Evolutionary conservation across 2,113 vertebrate species (phyloP), one percentile per base, ranked within the genome.

Genomic region (Illadopsis cleaveri): DNA sequence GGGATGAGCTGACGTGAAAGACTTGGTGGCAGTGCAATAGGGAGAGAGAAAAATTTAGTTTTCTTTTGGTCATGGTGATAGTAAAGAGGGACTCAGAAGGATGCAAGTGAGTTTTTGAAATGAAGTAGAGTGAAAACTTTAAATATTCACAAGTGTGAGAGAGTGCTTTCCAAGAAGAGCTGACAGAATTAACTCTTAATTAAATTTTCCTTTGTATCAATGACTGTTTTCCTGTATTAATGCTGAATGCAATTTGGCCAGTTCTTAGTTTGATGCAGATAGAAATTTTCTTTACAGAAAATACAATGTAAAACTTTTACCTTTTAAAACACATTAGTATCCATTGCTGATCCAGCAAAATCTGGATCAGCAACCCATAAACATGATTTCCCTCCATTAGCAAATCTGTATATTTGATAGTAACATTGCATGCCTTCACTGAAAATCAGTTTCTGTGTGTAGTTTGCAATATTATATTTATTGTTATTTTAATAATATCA

Each of bases 21-120:
- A 12, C 33, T 40, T 2, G 2, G 24, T 1, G 1, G n/a, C 7
- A 12, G 11, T 0, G 0, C 22, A 28, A 5, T 4, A 13, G 8
- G 2, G 6, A n/a, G 28, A 8, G n/a, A 48, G 45, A 66, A 79
- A 56, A 23, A 5, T 4, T 66, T 48, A 0, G 0, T 25, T n/a
- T 18, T 35, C 15, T 75, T 75, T 75, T 7, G 25, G 4, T 42
- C 2, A 0, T 12, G 8, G 22, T 27, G 35, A 14, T 17, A 4
- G 2, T 27, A n/a, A 58, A 44, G 6, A 48, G 6, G 21, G 21
- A 22, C 17, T 82, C 15, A 21, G 30, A 70, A 65, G 4, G 5
- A 2, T 66, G 10, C 0, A 4, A 33, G 15, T 21, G 44, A 47
- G 30, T 12, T 90, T 90, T 40, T 50, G 5, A 11, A 71, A 27